Conservation (phyloP, 2,888 invertebrate species). For the Fissipunctia ypsillon region DNA sequence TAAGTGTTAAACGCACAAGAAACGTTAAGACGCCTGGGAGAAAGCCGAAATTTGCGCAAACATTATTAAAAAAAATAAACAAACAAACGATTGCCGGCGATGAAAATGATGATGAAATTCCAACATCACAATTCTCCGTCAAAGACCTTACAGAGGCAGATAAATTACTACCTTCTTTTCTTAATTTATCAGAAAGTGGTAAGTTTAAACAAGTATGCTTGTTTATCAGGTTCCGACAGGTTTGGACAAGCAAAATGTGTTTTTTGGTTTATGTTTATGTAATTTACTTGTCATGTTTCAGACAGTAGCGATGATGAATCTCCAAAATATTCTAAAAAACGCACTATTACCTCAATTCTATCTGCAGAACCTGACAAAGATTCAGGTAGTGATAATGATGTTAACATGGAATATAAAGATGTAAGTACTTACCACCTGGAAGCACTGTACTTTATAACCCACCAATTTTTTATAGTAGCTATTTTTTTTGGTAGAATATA, state of each 20-base stretch:
- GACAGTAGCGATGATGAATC: constrained; percentile 88
- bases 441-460: too few relatives aligned
- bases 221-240: constrained; percentile 15
- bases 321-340: constrained; percentile 64
- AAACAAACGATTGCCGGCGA: constrained; percentile 69
- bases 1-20: constrained; percentile 45
- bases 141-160: constrained; percentile 87
- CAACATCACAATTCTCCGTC: constrained; percentile 76
- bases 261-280: neutral
- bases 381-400: constrained; percentile 75
- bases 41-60: constrained; percentile 77
- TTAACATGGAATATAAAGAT: constrained; percentile 81
- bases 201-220: constrained; percentile 57
- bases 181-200: constrained; percentile 90
- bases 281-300: constrained; percentile 58
- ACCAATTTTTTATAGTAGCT: too few relatives aligned
- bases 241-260: neutral
- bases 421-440: constrained; percentile 79
- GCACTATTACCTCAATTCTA: constrained; percentile 45
- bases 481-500: too few relatives aligned
- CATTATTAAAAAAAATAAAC: constrained; percentile 77
- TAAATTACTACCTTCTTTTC: constrained; percentile 84
- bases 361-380: constrained; percentile 61
- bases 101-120: constrained; percentile 67
- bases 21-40: constrained; percentile 57